Conservation (phyloP, 2,113 vertebrate species). For the Epinephelus fuscoguttatus region DNA sequence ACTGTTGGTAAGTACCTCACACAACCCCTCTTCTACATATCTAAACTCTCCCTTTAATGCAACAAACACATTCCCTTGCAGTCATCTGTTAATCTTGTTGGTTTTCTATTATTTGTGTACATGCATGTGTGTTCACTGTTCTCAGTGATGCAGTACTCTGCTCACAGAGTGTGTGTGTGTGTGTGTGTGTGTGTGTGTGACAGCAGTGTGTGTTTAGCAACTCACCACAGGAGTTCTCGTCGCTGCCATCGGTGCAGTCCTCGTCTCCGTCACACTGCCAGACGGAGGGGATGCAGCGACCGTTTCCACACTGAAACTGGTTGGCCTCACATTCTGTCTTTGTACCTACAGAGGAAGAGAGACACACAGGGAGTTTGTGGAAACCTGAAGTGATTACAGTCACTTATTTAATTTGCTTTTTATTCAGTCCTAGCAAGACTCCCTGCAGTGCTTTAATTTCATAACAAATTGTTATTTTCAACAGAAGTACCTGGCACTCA, state of each 20-base stretch:
- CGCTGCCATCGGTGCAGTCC: conserved; percentile 94
- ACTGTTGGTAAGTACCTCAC: too few relatives aligned
- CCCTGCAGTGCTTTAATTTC: conserved; percentile 5
- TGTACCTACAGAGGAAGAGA: conserved; percentile 80
- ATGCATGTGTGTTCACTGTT: neutral
- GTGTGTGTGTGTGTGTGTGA: neutral
- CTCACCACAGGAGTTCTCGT: conserved; percentile 94
- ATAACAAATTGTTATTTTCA: neutral
- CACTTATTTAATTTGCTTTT: neutral
- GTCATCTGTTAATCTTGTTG: neutral
- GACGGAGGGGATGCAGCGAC: conserved; percentile 93
- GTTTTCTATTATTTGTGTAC: too few relatives aligned
- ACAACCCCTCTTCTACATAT: too few relatives aligned
- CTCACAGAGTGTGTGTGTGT: too few relatives aligned
- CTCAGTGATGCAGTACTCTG: neutral
- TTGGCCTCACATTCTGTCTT: conserved; percentile 90
- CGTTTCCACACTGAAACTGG: conserved; percentile 95
- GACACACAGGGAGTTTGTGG: neutral
- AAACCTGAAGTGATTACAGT: neutral
- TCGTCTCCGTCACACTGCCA: conserved; percentile 97
- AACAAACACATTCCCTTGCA: neutral
- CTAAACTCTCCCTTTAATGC: too few relatives aligned
- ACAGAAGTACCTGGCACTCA: neutral
- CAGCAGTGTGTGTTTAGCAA: neutral
- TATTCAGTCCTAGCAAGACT: neutral